Percentiles rank a stretch among this genome's conserved stretches.
These are phyloP conservation scores for Drosophila sturtevanti DNA, from an alignment of 1,140 invertebrate species.

Conservation along the genomic window DNA sequence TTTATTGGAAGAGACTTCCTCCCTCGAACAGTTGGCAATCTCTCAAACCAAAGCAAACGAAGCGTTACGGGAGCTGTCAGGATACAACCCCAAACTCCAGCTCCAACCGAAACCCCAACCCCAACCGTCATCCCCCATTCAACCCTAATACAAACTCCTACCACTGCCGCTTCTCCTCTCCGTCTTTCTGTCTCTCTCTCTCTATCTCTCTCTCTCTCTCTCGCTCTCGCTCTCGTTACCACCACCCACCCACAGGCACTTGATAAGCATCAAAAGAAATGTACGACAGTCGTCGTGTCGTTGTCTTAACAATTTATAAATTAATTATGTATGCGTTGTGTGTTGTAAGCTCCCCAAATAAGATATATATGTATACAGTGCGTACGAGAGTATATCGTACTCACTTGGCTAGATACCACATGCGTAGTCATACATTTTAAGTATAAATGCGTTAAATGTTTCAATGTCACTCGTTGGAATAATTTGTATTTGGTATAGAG, in stretches of 20 bases:
- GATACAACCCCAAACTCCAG: slow-evolving; percentile 10
- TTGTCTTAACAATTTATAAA: slow-evolving; percentile 70
- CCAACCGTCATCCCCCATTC: too few species aligned
- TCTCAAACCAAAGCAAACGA: slow-evolving; percentile 57
- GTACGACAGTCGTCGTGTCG: slow-evolving; percentile 38
- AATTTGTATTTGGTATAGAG: not conserved
- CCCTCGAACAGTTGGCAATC: slow-evolving; percentile 36
- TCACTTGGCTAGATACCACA: slow-evolving; percentile 58
- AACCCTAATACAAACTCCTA: too few species aligned
- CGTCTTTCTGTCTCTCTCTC: not conserved
- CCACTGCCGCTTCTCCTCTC: too few species aligned
- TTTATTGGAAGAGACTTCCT: slow-evolving; percentile 56
- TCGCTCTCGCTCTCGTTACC: not conserved
- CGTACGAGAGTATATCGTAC: slow-evolving; percentile 31
- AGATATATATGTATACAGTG: slow-evolving; percentile 19
- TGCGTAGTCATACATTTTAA: slow-evolving; percentile 62
- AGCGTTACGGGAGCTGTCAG: slow-evolving; percentile 44
- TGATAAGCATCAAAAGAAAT: slow-evolving; percentile 63
- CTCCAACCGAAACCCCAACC: too few species aligned
- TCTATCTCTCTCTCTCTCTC: not conserved
- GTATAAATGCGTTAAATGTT: slow-evolving; percentile 60
- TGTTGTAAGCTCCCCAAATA: slow-evolving; percentile 46
- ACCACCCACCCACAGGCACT: slow-evolving; percentile 20
- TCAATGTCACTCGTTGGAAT: slow-evolving; percentile 44
- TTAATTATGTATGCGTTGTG: slow-evolving; percentile 66